These are phyloP conservation scores for Apeira syringaria DNA, from an alignment of 2,888 invertebrate genomes.

Conservation along the genomic window DNA sequence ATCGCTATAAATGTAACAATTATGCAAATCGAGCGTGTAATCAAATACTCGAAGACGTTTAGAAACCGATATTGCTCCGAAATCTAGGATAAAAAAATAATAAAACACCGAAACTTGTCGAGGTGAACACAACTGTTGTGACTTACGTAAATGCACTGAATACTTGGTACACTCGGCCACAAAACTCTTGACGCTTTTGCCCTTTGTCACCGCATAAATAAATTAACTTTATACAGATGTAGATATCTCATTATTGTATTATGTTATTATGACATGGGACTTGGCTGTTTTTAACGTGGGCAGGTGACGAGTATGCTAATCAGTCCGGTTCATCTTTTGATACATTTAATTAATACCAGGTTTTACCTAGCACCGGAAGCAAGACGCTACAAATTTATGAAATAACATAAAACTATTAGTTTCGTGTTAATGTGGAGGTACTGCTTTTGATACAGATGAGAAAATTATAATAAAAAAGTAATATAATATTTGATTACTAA, in stretches of 20 bases:
- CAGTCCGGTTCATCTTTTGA: slow-evolving; percentile 38
- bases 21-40: slow-evolving; percentile 39
- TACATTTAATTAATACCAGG: slow-evolving; percentile 49
- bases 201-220: slow-evolving; percentile 4
- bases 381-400: slow-evolving; percentile 54
- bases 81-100: slow-evolving; percentile 64
- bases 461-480: not conserved
- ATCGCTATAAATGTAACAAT: slow-evolving; percentile 36
- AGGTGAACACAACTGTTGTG: slow-evolving; percentile 29
- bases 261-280: slow-evolving; percentile 7
- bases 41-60: slow-evolving; percentile 44
- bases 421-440: slow-evolving; percentile 43
- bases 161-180: slow-evolving; percentile 21
- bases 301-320: slow-evolving; percentile 51
- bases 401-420: slow-evolving; percentile 55
- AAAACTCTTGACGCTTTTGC: not conserved
- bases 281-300: not conserved
- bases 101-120: slow-evolving; percentile 54
- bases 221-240: not conserved
- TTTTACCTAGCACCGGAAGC: slow-evolving; percentile 60
- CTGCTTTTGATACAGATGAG: slow-evolving; percentile 2
- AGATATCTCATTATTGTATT: too few relatives aligned
- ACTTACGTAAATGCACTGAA: slow-evolving; percentile 50
- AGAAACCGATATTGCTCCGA: slow-evolving; percentile 50
- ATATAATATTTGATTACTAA: too few relatives aligned